Conservation (phyloP, 1,140 invertebrate species). For the Drosophila baimaii region DNA sequence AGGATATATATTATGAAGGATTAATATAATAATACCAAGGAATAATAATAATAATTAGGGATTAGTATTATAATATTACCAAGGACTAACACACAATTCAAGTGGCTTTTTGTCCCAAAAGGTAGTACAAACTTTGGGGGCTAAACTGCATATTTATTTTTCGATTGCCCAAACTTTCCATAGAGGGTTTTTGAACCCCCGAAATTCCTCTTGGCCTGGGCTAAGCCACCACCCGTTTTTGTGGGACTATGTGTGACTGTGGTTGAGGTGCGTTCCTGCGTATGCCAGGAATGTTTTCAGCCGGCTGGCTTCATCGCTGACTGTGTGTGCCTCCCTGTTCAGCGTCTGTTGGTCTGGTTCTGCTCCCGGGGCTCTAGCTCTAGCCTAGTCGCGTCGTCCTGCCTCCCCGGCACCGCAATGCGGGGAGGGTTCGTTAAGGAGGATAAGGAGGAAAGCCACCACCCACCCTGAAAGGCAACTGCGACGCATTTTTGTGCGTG, state of each 20-base stretch:
- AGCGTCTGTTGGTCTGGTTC: neutral
- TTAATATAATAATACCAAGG: no score
- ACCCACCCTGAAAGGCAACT: constrained; percentile 44
- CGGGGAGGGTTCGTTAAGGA: constrained; percentile 12
- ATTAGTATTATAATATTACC: no score
- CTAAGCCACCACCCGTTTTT: constrained; percentile 11
- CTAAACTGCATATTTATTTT: neutral
- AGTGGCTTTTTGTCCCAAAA: neutral
- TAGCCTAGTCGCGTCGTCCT: constrained; percentile 20
- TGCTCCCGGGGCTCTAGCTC: constrained; percentile 18
- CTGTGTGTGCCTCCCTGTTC: no score
- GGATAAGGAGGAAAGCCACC: constrained; percentile 32
- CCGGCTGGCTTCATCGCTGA: constrained; percentile 22
- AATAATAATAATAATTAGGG: no score
- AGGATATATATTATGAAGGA: no score
- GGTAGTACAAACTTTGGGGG: neutral
- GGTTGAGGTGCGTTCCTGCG: constrained; percentile 36
- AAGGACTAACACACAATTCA: no score
- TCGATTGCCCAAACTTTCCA: no score
- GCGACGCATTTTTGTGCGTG: constrained; percentile 44
- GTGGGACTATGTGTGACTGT: neutral
- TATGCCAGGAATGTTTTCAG: constrained; percentile 38
- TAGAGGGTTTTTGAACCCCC: neutral
- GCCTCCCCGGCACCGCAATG: constrained; percentile 31
- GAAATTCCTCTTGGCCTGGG: neutral